A percentile compares a stretch with the other conserved stretches of the same genome.
These are phyloP conservation scores for Aporophyla nigra DNA, from an alignment of 2,888 invertebrate genomes.

Conservation along the genomic window DNA sequence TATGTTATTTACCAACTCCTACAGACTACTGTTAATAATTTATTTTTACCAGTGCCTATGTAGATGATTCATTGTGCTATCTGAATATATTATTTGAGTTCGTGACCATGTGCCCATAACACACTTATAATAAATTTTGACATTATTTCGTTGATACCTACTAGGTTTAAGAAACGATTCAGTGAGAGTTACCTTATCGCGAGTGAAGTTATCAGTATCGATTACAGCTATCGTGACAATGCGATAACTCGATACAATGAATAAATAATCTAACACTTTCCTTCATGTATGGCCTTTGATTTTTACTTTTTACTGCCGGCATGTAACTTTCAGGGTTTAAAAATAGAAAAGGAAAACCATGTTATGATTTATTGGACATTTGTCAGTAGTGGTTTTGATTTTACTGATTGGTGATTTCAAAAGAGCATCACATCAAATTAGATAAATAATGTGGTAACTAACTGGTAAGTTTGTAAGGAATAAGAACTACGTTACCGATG, in stretches of 20 bases:
- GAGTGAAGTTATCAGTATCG: conserved; percentile 80
- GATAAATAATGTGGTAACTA: too few relatives aligned
- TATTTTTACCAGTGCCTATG: conserved; percentile 58
- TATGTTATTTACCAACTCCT: conserved; percentile 73
- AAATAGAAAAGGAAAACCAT: not conserved
- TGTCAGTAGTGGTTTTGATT: conserved; percentile 31
- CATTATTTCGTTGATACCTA: conserved; percentile 48
- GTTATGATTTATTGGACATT: conserved; percentile 23
- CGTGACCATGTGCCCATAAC: conserved; percentile 62
- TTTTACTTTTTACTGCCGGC: conserved; percentile 41
- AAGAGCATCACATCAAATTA: too few relatives aligned
- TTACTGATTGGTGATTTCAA: conserved; percentile 42
- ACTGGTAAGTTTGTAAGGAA: too few relatives aligned
- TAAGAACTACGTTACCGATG: too few relatives aligned
- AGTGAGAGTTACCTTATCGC: conserved; percentile 77
- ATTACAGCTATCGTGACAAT: conserved; percentile 82
- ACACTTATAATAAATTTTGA: conserved; percentile 57
- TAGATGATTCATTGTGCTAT: conserved; percentile 69
- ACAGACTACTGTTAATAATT: conserved; percentile 53
- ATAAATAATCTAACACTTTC: conserved; percentile 71
- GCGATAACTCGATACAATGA: conserved; percentile 77
- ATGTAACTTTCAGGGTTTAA: conserved; percentile 29
- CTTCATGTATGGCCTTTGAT: conserved; percentile 61
- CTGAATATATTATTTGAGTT: conserved; percentile 60
- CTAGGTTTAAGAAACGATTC: conserved; percentile 65